A percentile compares a stretch with the other conserved stretches of the same genome.
phyloP scores from a whole-genome alignment of 2,797 vertebrate genomes.

The Crocidura indochinensis region DNA sequence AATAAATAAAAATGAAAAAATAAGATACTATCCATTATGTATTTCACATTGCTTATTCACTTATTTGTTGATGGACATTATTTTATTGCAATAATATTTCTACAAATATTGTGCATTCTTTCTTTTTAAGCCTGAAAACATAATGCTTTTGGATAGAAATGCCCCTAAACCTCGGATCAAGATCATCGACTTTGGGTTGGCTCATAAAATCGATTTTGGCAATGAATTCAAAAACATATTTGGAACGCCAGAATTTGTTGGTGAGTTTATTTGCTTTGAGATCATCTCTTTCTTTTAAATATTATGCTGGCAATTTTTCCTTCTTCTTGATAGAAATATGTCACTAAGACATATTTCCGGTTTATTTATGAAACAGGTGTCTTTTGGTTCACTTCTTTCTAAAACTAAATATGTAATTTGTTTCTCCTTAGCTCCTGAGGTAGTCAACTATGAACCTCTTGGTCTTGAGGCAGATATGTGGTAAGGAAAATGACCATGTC shows the following conservation, averaged over 20 bases:
- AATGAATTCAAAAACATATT: conserved; percentile 99
- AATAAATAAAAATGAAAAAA: too few species aligned
- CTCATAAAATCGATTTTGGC: conserved; percentile 98
- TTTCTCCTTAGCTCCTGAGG: conserved; percentile 96
- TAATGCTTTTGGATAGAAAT: conserved; percentile 97
- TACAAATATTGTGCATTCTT: not conserved
- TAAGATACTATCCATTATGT: not conserved
- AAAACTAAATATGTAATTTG: conserved; percentile 77
- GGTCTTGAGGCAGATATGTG: conserved; percentile 99
- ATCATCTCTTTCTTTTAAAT: not conserved
- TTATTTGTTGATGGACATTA: not conserved
- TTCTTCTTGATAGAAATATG: not conserved
- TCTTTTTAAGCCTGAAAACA: conserved; percentile 96
- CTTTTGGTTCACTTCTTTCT: not conserved
- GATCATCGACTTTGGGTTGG: conserved; percentile 99
- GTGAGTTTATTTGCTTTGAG: conserved; percentile 90
- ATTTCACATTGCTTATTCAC: not conserved
- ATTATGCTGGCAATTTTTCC: not conserved
- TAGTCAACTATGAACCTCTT: conserved; percentile 98
- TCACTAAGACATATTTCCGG: not conserved
- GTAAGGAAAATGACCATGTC: conserved; percentile 90
- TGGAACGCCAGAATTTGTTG: conserved; percentile 99
- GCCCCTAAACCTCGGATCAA: conserved; percentile 98
- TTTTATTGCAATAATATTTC: not conserved
- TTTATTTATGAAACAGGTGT: not conserved